A percentile compares a stretch with the other conserved stretches of the same genome.
Conservation (phyloP, 2,888 invertebrate genomes). For the Sarcophaga variegata region DNA sequence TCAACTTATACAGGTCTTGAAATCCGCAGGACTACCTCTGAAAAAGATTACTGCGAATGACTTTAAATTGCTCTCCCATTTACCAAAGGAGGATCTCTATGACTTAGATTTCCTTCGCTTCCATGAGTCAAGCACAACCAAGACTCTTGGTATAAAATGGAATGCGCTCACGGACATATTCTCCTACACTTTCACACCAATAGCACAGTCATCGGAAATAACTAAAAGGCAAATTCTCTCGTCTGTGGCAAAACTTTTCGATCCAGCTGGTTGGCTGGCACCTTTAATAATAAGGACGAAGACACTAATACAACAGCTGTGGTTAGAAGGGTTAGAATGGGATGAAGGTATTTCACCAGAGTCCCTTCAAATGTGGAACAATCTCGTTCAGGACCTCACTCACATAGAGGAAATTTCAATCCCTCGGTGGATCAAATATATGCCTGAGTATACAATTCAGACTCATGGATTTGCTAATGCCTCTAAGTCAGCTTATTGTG, state of each 20-base stretch:
- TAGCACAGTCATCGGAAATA: neutral
- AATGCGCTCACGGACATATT: constrained; percentile 38
- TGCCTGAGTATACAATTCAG: too few species aligned
- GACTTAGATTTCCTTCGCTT: constrained; percentile 17
- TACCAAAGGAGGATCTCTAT: constrained; percentile 7
- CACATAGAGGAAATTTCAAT: too few species aligned
- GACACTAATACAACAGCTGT: constrained; percentile 51
- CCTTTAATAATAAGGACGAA: constrained; percentile 48
- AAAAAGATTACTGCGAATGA: too few species aligned
- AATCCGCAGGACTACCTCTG: neutral
- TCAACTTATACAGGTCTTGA: neutral
- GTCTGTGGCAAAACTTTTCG: constrained; percentile 29
- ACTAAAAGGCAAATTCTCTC: constrained; percentile 16
- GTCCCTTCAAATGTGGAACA: too few species aligned
- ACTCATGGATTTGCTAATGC: too few species aligned
- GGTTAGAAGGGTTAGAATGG: constrained; percentile 33
- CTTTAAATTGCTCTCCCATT: neutral
- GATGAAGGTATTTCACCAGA: too few species aligned
- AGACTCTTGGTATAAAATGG: constrained; percentile 44
- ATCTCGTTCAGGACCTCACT: too few species aligned
- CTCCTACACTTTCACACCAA: neutral
- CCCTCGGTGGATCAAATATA: too few species aligned
- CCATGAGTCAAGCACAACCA: constrained; percentile 18
- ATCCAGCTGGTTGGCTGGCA: constrained; percentile 43
- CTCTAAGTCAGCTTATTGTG: too few species aligned